Base-by-base conservation (phyloP, 2,888 invertebrate genomes). In the Dryadula phaetusa region DNA sequence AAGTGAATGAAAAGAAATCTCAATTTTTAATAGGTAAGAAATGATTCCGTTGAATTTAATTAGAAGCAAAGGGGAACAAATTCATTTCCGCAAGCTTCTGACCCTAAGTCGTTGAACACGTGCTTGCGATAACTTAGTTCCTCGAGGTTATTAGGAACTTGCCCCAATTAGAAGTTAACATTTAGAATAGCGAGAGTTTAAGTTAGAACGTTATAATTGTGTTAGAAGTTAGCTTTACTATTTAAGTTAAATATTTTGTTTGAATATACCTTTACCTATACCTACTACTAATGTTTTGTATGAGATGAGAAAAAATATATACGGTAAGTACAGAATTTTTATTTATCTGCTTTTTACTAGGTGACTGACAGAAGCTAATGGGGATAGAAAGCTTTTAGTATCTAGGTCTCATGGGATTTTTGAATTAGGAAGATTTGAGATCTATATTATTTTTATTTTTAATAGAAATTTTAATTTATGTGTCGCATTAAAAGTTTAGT, bases 111-210 rank as follows among this genome's bases (percentile, higher is more conserved):
- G 66, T 64, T 47, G 64, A 68, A 65, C 72, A 73, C 72, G 70
- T 71, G 54, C 61, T 66, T 22, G 61, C 56, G 56, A 71, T 73
- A 73, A 73, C 68, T 70, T 63, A 65, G 62, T 65, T 66, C 63
- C 66, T 65, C 28, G 61, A 42, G 61, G 60, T 63, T 69, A 65
- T 68, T 71, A 60, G 64, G 52, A 71, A 67, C 64, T 61, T 70
- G 47, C 64, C 56, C 62, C 64, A 69, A 67, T 69, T 69, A 64
- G 46, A 62, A 60, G 62, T 68, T 68, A 70, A 40, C 44, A 54
- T 66, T 47, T 40, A 37, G 34, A 54, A 60, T 60, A 18, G 58
- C 40, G 44, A 28, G 44, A 42, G 60, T 25, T 56, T 40, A 56
- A 46, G 37, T 34, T 47, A 22, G 16, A 61, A 61, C 16, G 58